Conservation (phyloP, 92 coral and sea anemone species). For the Siderastrea siderea region DNA sequence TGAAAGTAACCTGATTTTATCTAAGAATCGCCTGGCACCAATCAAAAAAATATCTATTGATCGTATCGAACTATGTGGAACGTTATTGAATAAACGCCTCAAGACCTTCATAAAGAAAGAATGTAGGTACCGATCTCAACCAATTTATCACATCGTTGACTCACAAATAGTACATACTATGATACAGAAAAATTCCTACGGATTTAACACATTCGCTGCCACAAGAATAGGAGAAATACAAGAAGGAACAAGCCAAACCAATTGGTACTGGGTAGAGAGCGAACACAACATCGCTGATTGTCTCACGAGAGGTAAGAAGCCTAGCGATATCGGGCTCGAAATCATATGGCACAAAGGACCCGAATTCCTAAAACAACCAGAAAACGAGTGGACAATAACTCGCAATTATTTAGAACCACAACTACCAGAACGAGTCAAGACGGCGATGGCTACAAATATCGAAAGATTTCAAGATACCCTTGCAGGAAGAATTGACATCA, state of each 20-base stretch:
- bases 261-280: constrained; percentile 75
- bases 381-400: constrained; percentile 64
- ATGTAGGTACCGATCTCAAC: constrained; percentile 17
- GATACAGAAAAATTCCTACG: no score
- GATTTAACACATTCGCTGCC: constrained; percentile 61
- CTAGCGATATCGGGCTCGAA: constrained; percentile 47
- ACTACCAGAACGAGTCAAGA: constrained; percentile 1
- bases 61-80: constrained; percentile 65
- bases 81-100: constrained; percentile 51
- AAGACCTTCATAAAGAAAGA: constrained; percentile 6
- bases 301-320: constrained; percentile 66
- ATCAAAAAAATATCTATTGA: constrained; percentile 59
- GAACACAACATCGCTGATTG: constrained; percentile 67
- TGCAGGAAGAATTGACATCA: constrained; percentile 37
- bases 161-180: no score
- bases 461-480: constrained; percentile 7
- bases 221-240: constrained; percentile 71
- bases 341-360: constrained; percentile 73
- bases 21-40: constrained; percentile 70
- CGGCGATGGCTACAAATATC: constrained; percentile 15
- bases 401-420: not conserved
- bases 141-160: constrained; percentile 56
- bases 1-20: constrained; percentile 36
- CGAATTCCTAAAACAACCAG: constrained; percentile 35
- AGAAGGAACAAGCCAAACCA: not conserved